Evolutionary conservation across 2,888 invertebrate genomes (phyloP).

Genomic region (Crioceris asparagi): DNA sequence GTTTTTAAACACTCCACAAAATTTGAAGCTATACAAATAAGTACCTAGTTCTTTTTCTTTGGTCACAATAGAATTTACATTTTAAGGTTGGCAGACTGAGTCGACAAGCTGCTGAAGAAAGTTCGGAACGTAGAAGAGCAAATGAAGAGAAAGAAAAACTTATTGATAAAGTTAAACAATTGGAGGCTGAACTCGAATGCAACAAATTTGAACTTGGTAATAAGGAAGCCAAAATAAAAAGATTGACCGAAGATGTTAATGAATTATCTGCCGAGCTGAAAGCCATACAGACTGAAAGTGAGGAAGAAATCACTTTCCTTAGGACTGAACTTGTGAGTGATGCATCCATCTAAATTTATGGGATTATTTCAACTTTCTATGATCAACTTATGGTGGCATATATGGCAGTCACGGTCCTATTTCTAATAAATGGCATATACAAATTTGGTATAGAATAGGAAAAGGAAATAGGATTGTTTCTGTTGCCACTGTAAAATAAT

Average conservation of each 20-base stretch:
- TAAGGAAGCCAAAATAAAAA: slow-evolving; percentile 60
- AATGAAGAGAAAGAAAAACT: slow-evolving; percentile 57
- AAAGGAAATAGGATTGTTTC: no score
- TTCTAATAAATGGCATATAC: no score
- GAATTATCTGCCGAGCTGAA: slow-evolving; percentile 57
- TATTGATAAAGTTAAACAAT: slow-evolving; percentile 50
- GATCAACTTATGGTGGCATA: no score
- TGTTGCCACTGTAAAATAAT: no score
- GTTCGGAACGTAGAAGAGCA: slow-evolving; percentile 65
- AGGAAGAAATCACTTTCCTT: slow-evolving; percentile 44
- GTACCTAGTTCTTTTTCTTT: no score
- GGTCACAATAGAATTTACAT: neutral
- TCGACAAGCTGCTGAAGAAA: slow-evolving; percentile 75
- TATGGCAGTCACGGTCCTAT: no score
- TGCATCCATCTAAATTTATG: no score
- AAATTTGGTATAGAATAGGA: no score
- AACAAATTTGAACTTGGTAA: slow-evolving; percentile 53
- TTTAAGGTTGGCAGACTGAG: slow-evolving; percentile 64
- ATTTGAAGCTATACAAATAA: no score
- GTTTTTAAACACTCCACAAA: no score
- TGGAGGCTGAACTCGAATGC: slow-evolving; percentile 57
- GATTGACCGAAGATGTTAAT: slow-evolving; percentile 63
- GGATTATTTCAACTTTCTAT: no score
- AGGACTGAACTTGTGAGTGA: slow-evolving; percentile 50
- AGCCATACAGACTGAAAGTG: slow-evolving; percentile 40